Evolutionary conservation across 2,888 invertebrate species (phyloP), one percentile per base, ranked within the genome.

Genomic region (Erebia aethiops): DNA sequence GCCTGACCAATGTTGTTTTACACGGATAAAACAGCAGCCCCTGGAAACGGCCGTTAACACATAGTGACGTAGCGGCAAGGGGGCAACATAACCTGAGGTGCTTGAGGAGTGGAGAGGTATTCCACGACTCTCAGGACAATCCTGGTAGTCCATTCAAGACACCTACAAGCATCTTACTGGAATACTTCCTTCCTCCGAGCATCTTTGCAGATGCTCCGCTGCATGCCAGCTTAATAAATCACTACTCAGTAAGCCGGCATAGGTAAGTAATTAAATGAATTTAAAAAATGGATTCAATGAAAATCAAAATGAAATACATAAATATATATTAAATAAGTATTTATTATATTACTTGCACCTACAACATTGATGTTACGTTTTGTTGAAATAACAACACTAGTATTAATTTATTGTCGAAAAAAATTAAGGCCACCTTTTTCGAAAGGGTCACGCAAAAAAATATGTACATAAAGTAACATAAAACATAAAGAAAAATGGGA

Each of bases 281-380:
- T 11, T 1, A 35, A 5, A 35, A 35, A 26, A 11, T 58, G 10
- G 72, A 73, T 35, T 35, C 35, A 35, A 35, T 78, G 46, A 11
- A 46, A 13, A 13, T 72, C 70, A 73, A 76, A 78, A 83, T 83
- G n/a, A 67, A 83, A 82, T 84, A 84, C 74, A 81, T 80, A 76
- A 72, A 73, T 75, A 78, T 88, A 87, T 89, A 91, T 92, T 92
- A 92, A 92, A 92, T 92, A 92, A 86, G 88, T 91, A 92, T 92
- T 91, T 92, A 92, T 92, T 92, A 91, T 85, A 87, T 88, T 87
- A 76, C 66, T 75, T 60, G 77, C 76, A 76, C 74, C 77, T 76
- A 75, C 74, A 88, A 90, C 90, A 90, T 90, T 84, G 78, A 90
- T 82, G 80, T 82, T 82, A 83, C 77, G 80, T 78, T 79, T 80